Conservation (phyloP, 2,888 invertebrate genomes). For the Synergus japonicus region DNA sequence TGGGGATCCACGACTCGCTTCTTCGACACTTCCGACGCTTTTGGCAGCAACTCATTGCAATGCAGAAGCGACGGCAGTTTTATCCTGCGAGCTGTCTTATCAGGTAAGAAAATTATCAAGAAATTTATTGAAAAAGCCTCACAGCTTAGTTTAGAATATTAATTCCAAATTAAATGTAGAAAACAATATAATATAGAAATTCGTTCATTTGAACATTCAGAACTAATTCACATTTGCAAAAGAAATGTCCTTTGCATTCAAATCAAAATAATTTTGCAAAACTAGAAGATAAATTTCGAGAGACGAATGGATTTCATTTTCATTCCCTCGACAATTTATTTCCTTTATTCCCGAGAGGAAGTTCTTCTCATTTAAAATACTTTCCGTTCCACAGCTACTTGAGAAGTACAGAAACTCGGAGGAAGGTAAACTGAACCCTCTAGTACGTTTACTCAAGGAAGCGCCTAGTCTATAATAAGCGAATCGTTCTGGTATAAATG, state of each 20-base stretch:
- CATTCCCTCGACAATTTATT: constrained; percentile 15
- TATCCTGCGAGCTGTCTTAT: constrained; percentile 85
- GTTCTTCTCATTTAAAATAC: constrained; percentile 30
- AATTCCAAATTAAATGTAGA: background rate
- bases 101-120: constrained; percentile 76
- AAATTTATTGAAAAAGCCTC: background rate
- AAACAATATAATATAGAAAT: background rate
- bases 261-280: background rate
- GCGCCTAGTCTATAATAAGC: constrained; percentile 48
- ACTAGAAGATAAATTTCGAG: background rate
- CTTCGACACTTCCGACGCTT: constrained; percentile 88
- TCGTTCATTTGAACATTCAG: too few species aligned
- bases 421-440: constrained; percentile 78
- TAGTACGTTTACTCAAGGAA: constrained; percentile 78
- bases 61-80: constrained; percentile 84
- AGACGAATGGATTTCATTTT: background rate
- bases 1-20: constrained; percentile 85
- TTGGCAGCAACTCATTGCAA: constrained; percentile 85
- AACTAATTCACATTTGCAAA: too few species aligned
- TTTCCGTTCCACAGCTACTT: constrained; percentile 78
- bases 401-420: constrained; percentile 81
- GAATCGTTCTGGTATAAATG: constrained; percentile 20
- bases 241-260: background rate
- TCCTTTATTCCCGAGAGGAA: constrained; percentile 18
- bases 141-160: background rate